Conservation (phyloP, 2,113 vertebrate genomes). For the Chionomys nivalis region DNA sequence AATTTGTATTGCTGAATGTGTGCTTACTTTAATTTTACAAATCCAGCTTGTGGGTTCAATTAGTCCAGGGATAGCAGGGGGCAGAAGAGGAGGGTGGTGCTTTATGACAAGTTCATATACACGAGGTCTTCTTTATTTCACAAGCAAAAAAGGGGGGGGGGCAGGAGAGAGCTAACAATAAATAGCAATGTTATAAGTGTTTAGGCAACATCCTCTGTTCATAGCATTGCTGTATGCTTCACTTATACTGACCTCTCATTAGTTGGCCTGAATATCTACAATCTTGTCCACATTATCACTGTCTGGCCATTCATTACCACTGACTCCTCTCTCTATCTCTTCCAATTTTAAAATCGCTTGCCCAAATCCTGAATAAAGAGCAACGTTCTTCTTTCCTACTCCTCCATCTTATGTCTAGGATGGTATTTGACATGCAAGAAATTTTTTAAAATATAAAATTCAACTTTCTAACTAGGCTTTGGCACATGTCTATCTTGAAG, state of each 20-base stretch:
- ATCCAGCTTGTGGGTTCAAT: background rate
- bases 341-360: too few species aligned
- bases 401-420: background rate
- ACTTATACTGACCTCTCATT: background rate
- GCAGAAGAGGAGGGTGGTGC: fast-evolving
- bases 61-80: fast-evolving
- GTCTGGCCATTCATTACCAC: background rate
- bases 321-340: background rate
- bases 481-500: background rate
- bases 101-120: too few species aligned
- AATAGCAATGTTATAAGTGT: fast-evolving
- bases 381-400: background rate
- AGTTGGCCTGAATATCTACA: background rate
- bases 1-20: fast-evolving
- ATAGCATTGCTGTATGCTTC: background rate
- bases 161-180: background rate
- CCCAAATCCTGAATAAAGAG: background rate
- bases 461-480: background rate
- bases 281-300: background rate
- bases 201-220: background rate
- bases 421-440: background rate
- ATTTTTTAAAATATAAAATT: background rate
- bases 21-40: background rate
- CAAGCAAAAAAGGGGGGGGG: fast-evolving
- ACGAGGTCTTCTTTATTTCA: background rate